Base-by-base conservation (phyloP, 2,888 invertebrate species). In the Coenonympha arcania region DNA sequence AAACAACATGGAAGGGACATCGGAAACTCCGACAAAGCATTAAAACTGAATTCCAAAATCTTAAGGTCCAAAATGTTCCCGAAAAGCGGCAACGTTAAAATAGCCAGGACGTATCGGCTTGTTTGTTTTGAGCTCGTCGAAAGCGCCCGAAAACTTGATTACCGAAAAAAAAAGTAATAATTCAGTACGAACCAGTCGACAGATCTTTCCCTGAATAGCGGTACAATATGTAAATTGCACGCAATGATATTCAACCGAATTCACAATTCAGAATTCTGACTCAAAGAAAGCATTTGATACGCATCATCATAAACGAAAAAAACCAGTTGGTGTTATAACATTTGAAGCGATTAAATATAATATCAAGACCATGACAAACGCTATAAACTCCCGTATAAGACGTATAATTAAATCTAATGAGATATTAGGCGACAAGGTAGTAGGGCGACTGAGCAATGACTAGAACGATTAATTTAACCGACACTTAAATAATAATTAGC, bases 401-500 rank as follows among this genome's bases (percentile, higher is more conserved):
- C 9, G 42, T 42, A 42, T 42, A 31, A 42, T 42, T 28, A 41
- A 30, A 41, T 19, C 41, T 41, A 28, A 11, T 31, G 22, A 33
- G 43, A 43, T 43, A 43, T 28, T 28, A 47, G 40, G 74, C 76
- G 71, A 69, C 73, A 64, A 67, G 64, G 62, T 67, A 67, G 66
- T 65, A 65, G 63, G 62, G 62, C 64, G 66, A 70, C 70, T 45
- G 36, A 56, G 45, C 48, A 47, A 47, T 39, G 66, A 66, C 71
- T 64, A 61, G 60, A 63, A 65, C 68, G 75, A 81, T 83, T 83
- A 81, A 73, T 73, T 78, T 77, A 79, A 80, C 76, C 73, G 76
- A 69, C 73, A 72, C 73, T 77, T 76, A 70, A 78, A 80, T 80
- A 80, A 80, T 81, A 83, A 83, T 82, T 81, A 77, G 69, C 71